Percentiles rank a stretch among this genome's conserved stretches.
Conservation (phyloP, 37 sponge, comb jelly and placozoan species). For the Haliclona indistincta region DNA sequence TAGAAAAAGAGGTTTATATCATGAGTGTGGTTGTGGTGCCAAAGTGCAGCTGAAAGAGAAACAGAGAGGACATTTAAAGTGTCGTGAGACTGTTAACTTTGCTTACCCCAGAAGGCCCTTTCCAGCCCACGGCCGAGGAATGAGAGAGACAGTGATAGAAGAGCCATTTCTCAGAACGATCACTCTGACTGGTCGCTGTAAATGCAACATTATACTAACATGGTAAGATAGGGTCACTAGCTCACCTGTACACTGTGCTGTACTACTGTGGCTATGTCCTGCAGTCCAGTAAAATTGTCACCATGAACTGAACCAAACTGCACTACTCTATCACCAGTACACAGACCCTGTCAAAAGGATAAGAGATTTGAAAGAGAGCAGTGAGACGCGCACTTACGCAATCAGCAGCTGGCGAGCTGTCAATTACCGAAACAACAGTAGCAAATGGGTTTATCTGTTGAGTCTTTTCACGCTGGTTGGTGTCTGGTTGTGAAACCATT, state of each 20-base stretch:
- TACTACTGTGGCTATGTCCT: conserved; percentile 66
- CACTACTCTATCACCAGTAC: conserved; percentile 59
- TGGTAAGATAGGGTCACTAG: neutral
- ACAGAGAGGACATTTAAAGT: neutral
- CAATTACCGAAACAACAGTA: conserved; percentile 39
- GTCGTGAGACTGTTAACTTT: too few relatives aligned
- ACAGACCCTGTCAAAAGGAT: conserved; percentile 50
- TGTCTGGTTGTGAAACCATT: neutral
- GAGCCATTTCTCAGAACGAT: conserved; percentile 43
- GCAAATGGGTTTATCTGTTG: conserved; percentile 30
- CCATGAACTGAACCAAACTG: conserved; percentile 77
- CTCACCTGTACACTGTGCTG: conserved; percentile 82
- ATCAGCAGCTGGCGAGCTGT: conserved; percentile 54
- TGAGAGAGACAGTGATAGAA: conserved; percentile 32
- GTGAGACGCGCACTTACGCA: conserved; percentile 59
- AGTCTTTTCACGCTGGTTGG: neutral
- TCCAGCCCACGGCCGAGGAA: conserved; percentile 78
- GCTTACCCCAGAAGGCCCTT: conserved; percentile 79
- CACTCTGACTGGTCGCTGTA: conserved; percentile 66
- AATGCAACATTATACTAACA: neutral
- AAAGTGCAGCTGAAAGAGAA: neutral
- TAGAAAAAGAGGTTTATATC: too few relatives aligned
- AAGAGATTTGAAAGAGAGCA: neutral
- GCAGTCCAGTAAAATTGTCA: conserved; percentile 56
- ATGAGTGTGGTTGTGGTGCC: too few relatives aligned